Percentiles rank a stretch among this genome's conserved stretches.
These are phyloP conservation scores for Habrosyne pyritoides DNA, from an alignment of 2,888 invertebrate genomes.

Conservation along the genomic window DNA sequence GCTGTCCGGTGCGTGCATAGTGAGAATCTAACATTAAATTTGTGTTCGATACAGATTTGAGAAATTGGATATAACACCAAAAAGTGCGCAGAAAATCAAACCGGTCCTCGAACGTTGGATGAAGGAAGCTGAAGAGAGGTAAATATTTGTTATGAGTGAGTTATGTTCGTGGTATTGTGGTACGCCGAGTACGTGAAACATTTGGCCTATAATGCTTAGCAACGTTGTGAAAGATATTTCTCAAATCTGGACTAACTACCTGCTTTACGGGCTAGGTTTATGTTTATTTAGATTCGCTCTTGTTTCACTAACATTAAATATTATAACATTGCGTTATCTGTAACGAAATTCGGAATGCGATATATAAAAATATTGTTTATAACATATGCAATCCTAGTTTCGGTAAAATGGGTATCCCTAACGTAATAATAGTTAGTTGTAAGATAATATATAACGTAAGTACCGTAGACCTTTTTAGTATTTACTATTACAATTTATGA, in stretches of 20 bases:
- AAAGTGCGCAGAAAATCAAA: slow-evolving; percentile 99
- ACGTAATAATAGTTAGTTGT: not conserved
- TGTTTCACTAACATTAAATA: slow-evolving; percentile 18
- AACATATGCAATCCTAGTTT: slow-evolving; percentile 35
- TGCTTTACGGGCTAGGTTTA: slow-evolving; percentile 70
- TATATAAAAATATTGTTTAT: slow-evolving; percentile 21
- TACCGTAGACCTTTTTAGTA: not conserved
- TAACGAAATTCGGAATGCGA: slow-evolving; percentile 39
- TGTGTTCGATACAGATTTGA: slow-evolving; percentile 93
- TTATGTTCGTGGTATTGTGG: slow-evolving; percentile 71
- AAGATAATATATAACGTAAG: not conserved
- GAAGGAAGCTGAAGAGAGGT: slow-evolving; percentile 99
- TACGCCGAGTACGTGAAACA: slow-evolving; percentile 75
- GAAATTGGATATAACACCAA: slow-evolving; percentile 99
- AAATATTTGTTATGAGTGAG: slow-evolving; percentile 79
- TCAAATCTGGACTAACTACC: slow-evolving; percentile 83
- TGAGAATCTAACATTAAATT: slow-evolving; percentile 78
- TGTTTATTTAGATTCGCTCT: slow-evolving; percentile 50
- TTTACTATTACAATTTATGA: not conserved
- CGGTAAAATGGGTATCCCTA: slow-evolving; percentile 11
- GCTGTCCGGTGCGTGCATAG: slow-evolving; percentile 66
- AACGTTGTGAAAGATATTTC: slow-evolving; percentile 76
- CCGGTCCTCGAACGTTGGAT: slow-evolving; percentile 99
- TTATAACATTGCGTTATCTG: slow-evolving; percentile 10
- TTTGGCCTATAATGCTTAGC: slow-evolving; percentile 81